These are phyloP conservation scores for Charina bottae DNA, from an alignment of 2,113 vertebrate species.

Conservation along the genomic window DNA sequence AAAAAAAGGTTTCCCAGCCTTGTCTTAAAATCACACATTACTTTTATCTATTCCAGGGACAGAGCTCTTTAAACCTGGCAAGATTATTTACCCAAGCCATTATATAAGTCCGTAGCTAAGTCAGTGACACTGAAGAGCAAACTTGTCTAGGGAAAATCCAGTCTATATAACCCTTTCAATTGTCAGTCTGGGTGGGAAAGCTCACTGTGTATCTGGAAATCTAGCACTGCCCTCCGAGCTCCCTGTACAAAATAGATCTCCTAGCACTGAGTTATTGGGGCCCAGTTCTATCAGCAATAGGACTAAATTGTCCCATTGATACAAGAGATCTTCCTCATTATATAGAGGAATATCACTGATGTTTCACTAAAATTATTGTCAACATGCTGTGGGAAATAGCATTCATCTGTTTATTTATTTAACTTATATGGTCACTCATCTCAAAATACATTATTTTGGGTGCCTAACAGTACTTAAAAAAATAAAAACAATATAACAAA, in stretches of 20 bases:
- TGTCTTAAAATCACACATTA: neutral
- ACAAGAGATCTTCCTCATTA: neutral
- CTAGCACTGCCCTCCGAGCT: too few relatives aligned
- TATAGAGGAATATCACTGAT: conserved; percentile 49
- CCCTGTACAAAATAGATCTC: too few relatives aligned
- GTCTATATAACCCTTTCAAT: too few relatives aligned
- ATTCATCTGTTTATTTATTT: conserved; percentile 50
- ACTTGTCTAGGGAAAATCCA: neutral
- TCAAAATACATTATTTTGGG: neutral
- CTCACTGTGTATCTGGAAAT: too few relatives aligned
- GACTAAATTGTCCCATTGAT: too few relatives aligned
- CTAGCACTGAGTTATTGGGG: too few relatives aligned
- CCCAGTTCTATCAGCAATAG: too few relatives aligned
- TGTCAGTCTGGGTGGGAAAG: too few relatives aligned
- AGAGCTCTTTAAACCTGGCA: neutral
- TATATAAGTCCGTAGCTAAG: neutral
- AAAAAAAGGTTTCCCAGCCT: neutral
- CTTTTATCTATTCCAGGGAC: neutral
- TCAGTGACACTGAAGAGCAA: neutral
- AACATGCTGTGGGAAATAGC: conserved; percentile 63
- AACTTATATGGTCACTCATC: neutral
- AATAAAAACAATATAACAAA: neutral
- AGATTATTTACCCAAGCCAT: neutral
- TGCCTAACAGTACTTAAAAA: neutral
- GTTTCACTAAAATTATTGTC: conserved; percentile 58